Evolutionary conservation across 2,797 vertebrate species (phyloP), one percentile per base, ranked within the genome.

Genomic region (Bucorvus abyssinicus): DNA sequence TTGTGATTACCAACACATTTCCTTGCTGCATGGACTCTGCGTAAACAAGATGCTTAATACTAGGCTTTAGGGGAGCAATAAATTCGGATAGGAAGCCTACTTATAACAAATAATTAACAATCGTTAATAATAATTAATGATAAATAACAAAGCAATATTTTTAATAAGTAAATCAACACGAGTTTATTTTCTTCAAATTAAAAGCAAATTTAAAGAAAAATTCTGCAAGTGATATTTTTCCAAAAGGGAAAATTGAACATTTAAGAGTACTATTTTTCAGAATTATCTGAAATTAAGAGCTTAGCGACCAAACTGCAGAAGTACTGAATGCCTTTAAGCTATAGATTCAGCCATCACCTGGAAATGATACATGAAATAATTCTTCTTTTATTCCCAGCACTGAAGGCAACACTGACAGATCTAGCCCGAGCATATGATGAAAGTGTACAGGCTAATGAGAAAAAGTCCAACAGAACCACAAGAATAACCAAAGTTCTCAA

Each of bases 131-230:
- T 49, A 49, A 49, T 47, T 17, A 47, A 23, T 49, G 24, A 49
- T 49, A 23, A 49, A 50, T 8, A 63, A 56, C 36, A 89, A 82
- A 71, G 55, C 29, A 79, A 77, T 68, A 77, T 77, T 5, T 16
- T 73, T 40, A 40, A 5, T 34, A 82, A 87, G 29, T 68, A 47
- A 84, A 82, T 73, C 64, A 80, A 52, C n/a, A 26, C 29, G 8
- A 84, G 27, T 67, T 57, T 89, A 44, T 88, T 86, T 91, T 86
- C 74, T 81, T 81, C 42, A 79, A 76, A 55, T 85, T 88, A 76
- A 83, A 92, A 90, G 21, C 17, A 71, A 95, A 85, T 63, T 74
- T 63, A 67, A 93, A 71, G 52, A 80, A 85, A 69, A 90, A 53
- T 27, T 67, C 78, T 64, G 34, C 42, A 87, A 78, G 14, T 50